These are phyloP conservation scores for Cheilosia impressa DNA, from an alignment of 2,888 invertebrate genomes.

Conservation along the genomic window DNA sequence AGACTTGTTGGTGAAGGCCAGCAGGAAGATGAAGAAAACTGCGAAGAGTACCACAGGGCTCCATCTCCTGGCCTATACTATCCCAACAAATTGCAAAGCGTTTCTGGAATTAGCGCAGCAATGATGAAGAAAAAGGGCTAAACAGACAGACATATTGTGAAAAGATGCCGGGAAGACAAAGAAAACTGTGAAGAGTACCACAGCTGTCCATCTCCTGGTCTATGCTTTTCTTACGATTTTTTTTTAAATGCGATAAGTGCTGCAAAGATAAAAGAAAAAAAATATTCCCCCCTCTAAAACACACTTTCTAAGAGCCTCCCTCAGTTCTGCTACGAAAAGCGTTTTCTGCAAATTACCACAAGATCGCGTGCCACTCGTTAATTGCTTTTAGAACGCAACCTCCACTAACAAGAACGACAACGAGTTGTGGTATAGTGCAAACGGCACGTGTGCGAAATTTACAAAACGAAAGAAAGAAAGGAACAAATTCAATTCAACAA, in stretches of 20 bases:
- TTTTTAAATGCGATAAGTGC: background rate
- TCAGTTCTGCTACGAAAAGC: background rate
- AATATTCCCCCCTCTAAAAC: background rate
- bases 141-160: no score
- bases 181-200: no score
- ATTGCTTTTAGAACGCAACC: slow-evolving; percentile 45
- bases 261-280: background rate
- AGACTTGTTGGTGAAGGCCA: no score
- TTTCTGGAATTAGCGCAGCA: background rate
- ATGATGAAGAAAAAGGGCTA: background rate
- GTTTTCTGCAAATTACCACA: slow-evolving; percentile 23
- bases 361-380: slow-evolving; percentile 65
- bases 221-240: no score
- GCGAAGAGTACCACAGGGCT: no score
- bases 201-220: no score
- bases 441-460: slow-evolving; percentile 51
- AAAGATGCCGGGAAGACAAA: no score
- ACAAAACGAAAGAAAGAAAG: slow-evolving; percentile 4
- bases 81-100: no score
- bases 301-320: background rate
- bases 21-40: no score
- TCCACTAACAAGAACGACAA: slow-evolving; percentile 28
- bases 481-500: slow-evolving; percentile 25
- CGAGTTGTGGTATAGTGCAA: slow-evolving; percentile 16
- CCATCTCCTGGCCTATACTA: no score